Base-by-base conservation (phyloP, 2,113 vertebrate genomes). In the Silurus meridionalis region DNA sequence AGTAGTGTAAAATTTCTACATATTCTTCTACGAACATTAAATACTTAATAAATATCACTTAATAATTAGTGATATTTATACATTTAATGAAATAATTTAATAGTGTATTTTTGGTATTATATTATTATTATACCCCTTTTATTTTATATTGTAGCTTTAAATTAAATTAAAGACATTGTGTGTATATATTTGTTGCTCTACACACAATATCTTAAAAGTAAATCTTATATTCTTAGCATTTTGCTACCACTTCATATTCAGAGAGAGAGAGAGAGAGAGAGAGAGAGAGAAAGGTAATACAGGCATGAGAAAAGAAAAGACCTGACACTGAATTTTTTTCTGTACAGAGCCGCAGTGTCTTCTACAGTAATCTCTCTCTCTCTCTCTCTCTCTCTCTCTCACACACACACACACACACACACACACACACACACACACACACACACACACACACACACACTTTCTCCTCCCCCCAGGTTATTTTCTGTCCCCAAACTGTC, bases 231-330 rank as follows among this genome's bases (percentile, higher is more conserved):
- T 64, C 23, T 67, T 11, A 28, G 5, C 14, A 5, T 5, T n/a
- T 67, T 82, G 63, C 80, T 61, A 85, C 69, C 57, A 88, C 85
- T 85, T 80, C 14, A 80, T 88, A 86, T 89, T 89, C 37, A 37
- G 37, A 37, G 2, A 37, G 37, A 37, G 2, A 37, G 37, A 37
- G 37, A 37, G 37, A 37, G 37, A 37, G 37, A 37, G 37, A 37
- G 37, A 37, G 37, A 37, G 37, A 37, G 88, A 83, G 85, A 87
- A 85, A 71, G 57, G n/a, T 63, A 82, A 5, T 23, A 2, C 37
- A 37, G 37, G 37, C 37, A 37, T 37, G 37, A 37, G 37, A 21
- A 50, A 52, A 75, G 9, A 52, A 48, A 55, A 83, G 64, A 57
- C 17, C 4, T 37, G 66, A 28, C n/a, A 67, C 66, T 6, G 66